Percentiles rank a stretch among this genome's conserved stretches.
These are phyloP conservation scores for Microtus montanus DNA, from an alignment of 2,113 vertebrate species.

Conservation along the genomic window DNA sequence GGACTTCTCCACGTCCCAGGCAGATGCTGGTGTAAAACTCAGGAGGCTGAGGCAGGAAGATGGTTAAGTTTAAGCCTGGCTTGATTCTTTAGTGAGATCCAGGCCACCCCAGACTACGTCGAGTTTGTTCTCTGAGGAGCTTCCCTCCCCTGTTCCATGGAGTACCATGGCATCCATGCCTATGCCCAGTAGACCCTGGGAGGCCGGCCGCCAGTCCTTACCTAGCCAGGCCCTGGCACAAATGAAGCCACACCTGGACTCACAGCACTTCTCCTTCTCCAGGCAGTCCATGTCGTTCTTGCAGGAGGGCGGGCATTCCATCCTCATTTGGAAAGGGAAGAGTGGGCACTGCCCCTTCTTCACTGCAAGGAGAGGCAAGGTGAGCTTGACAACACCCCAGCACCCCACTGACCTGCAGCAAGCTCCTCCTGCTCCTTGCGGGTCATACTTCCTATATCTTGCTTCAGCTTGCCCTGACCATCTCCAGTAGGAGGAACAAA, in stretches of 20 bases:
- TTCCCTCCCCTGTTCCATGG: background rate
- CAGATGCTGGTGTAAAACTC: background rate
- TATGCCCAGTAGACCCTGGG: background rate
- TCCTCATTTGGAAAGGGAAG: conserved; percentile 22
- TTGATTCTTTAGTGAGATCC: background rate
- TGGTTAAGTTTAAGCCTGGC: background rate
- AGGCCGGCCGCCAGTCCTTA: conserved; percentile 17
- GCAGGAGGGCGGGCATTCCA: conserved; percentile 18
- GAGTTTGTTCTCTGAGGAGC: too few species aligned
- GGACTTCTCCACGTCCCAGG: too few species aligned
- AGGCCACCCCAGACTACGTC: background rate
- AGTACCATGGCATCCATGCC: background rate
- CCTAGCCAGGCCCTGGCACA: conserved; percentile 40
- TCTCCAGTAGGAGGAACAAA: background rate
- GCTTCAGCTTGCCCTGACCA: background rate
- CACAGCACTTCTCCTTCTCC: conserved; percentile 45
- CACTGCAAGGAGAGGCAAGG: conserved; percentile 61
- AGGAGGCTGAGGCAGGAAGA: background rate
- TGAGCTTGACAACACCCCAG: background rate
- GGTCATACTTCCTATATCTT: background rate
- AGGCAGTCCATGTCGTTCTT: conserved; percentile 65
- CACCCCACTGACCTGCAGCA: background rate
- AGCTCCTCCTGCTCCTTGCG: background rate
- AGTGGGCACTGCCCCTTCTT: conserved; percentile 63
- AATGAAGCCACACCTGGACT: conserved; percentile 68